Evolutionary conservation across 1,140 invertebrate species (phyloP).

Genomic region (Drosophila albomicans): DNA sequence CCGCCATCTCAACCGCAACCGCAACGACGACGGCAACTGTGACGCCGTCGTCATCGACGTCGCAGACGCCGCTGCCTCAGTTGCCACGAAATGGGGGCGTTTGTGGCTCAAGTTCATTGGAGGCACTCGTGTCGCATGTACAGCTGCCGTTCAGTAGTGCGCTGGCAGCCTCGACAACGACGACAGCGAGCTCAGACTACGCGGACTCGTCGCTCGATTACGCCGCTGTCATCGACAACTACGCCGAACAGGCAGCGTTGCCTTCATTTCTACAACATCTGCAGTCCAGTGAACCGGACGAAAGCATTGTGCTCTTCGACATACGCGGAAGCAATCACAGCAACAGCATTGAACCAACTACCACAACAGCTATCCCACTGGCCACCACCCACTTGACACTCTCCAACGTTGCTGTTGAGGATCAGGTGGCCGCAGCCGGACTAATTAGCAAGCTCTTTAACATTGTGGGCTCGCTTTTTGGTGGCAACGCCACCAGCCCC

Average conservation of each 20-base stretch:
- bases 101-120: conserved; percentile 77
- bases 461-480: conserved; percentile 75
- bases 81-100: conserved; percentile 9
- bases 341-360: neutral
- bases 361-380: too few species aligned
- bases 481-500: conserved; percentile 26
- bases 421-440: conserved; percentile 44
- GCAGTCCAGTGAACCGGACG: conserved; percentile 58
- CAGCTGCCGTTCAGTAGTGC: conserved; percentile 48
- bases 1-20: conserved; percentile 51
- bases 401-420: conserved; percentile 19
- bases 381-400: conserved; percentile 2
- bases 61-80: conserved; percentile 6
- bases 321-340: conserved; percentile 61
- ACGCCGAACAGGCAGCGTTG: conserved; percentile 30
- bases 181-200: conserved; percentile 58
- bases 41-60: neutral
- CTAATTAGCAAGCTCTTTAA: conserved; percentile 70
- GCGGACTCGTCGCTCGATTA: conserved; percentile 66
- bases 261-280: conserved; percentile 66
- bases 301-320: conserved; percentile 78
- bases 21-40: conserved; percentile 19
- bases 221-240: conserved; percentile 56
- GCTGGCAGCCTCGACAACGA: conserved; percentile 60
- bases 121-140: conserved; percentile 58